phyloP scores from a whole-genome alignment of 2,888 invertebrate genomes.

The Herminia tarsipennalis region DNA sequence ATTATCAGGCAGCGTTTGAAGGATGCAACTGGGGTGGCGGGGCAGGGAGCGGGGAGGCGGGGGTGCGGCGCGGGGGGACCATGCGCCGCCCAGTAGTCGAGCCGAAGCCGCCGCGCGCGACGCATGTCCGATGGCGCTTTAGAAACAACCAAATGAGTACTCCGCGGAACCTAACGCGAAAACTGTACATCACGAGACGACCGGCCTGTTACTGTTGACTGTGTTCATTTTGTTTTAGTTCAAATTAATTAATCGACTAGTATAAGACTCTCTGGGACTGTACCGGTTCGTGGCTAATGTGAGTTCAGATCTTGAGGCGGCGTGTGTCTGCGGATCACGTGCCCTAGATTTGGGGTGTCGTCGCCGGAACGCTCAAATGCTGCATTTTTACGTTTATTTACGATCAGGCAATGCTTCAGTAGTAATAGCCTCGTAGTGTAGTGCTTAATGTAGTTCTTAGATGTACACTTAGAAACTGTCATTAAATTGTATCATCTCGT shows the following conservation, averaged over 20 bases:
- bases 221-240: constrained; percentile 53
- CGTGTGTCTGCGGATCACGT: constrained; percentile 73
- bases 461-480: constrained; percentile 38
- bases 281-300: constrained; percentile 78
- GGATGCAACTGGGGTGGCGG: constrained; percentile 72
- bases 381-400: constrained; percentile 69
- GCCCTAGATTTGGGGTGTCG: constrained; percentile 78
- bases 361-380: constrained; percentile 70
- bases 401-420: constrained; percentile 68
- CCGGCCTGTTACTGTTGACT: constrained; percentile 67
- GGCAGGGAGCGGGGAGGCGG: constrained; percentile 28
- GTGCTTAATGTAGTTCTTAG: constrained; percentile 17
- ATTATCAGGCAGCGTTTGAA: constrained; percentile 79
- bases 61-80: constrained; percentile 35
- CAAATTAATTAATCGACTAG: constrained; percentile 49
- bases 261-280: constrained; percentile 69
- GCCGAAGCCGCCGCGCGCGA: constrained; percentile 58
- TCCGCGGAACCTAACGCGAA: constrained; percentile 69
- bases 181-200: constrained; percentile 50
- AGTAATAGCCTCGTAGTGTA: constrained; percentile 44
- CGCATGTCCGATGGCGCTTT: constrained; percentile 60
- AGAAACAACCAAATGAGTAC: constrained; percentile 70
- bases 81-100: constrained; percentile 77
- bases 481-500: constrained; percentile 51
- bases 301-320: constrained; percentile 71